Base-by-base conservation (phyloP, 2,888 invertebrate species). In the Philopedon plagiatum region DNA sequence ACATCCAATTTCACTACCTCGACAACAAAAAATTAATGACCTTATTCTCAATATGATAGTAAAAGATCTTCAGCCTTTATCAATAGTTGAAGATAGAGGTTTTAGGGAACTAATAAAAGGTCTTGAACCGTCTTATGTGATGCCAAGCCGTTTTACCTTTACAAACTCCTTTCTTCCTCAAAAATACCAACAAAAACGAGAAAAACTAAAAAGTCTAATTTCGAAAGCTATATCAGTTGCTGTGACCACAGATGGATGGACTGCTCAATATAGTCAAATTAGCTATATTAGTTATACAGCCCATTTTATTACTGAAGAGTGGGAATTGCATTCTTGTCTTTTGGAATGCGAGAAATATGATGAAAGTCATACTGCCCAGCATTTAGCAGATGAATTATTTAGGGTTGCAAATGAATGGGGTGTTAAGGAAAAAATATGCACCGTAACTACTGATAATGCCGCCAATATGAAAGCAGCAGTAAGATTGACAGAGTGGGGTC, bases 261-360 rank as follows among this genome's bases (percentile, higher is more conserved):
- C 71, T 5, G 56, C 67, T 54, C 39, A 57, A 11, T 7, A 67
- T 26, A 71, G 67, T 62, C 51, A 71, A 32, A 23, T 13, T 13
- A 54, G 67, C 23, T 71, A 61, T 41, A 60, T 71, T 19, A 21
- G 67, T 13, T 67, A 67, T 21, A 71, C 71, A 15, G 67, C 61
- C 9, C 67, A 68, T 68, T 71, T 71, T 37, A 65, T 71, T n/a
- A 65, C 64, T 15, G 23, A 57, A 8, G 49, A 65, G n/a, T 60
- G 64, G 65, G n/a, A 65, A 37, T 39, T 32, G 5, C n/a, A 54
- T 44, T 71, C 65, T 1, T 71, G 65, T 41, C 39, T 71, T 5
- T 37, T 71, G 23, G 64, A 65, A n/a, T 71, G 65, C 19, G 46
- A 57, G 18, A 18, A 29, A 34, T 65, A 71, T 54, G 21, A 26